phyloP scores from a whole-genome alignment of 1,140 invertebrate genomes.

The Sitophilus oryzae region DNA sequence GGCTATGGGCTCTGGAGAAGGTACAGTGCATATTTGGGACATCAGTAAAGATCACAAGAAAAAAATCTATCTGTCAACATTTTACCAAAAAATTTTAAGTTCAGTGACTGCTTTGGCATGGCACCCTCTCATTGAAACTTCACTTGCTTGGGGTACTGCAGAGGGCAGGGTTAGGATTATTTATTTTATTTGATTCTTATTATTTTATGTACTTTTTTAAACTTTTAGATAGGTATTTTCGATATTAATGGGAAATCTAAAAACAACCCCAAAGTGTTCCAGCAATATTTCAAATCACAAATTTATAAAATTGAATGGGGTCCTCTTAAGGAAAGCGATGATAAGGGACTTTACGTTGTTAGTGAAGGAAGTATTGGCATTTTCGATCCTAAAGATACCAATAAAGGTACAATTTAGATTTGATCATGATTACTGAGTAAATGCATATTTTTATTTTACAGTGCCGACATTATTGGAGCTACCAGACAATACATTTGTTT shows the following conservation, averaged over 20 bases:
- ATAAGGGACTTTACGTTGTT: slow-evolving; percentile 48
- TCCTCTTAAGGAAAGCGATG: slow-evolving; percentile 36
- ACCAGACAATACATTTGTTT: slow-evolving; percentile 40
- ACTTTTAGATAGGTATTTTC: slow-evolving; percentile 49
- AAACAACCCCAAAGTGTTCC: slow-evolving; percentile 41
- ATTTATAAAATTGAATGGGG: slow-evolving; percentile 48
- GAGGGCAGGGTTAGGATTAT: slow-evolving; percentile 59
- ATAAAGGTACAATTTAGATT: slow-evolving; percentile 50
- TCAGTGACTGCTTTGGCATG: slow-evolving; percentile 67
- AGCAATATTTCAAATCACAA: slow-evolving; percentile 41
- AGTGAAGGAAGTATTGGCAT: slow-evolving; percentile 48
- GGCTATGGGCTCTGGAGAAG: slow-evolving; percentile 66
- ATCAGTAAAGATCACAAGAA: slow-evolving; percentile 47
- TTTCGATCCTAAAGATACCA: slow-evolving; percentile 45
- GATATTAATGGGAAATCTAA: slow-evolving; percentile 43
- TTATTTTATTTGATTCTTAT: slow-evolving; percentile 34
- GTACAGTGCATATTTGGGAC: slow-evolving; percentile 66
- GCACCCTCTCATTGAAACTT: slow-evolving; percentile 69
- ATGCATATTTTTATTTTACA: slow-evolving; percentile 20
- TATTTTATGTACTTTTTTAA: slow-evolving; percentile 15
- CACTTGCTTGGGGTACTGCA: slow-evolving; percentile 67
- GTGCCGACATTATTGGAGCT: slow-evolving; percentile 35
- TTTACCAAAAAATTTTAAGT: slow-evolving; percentile 67
- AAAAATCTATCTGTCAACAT: slow-evolving; percentile 46
- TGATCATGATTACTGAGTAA: no score